Percentiles rank a stretch among this genome's conserved stretches.
Evolutionary conservation across 2,797 vertebrate species (phyloP).

Genomic region (Vireo griseus): DNA sequence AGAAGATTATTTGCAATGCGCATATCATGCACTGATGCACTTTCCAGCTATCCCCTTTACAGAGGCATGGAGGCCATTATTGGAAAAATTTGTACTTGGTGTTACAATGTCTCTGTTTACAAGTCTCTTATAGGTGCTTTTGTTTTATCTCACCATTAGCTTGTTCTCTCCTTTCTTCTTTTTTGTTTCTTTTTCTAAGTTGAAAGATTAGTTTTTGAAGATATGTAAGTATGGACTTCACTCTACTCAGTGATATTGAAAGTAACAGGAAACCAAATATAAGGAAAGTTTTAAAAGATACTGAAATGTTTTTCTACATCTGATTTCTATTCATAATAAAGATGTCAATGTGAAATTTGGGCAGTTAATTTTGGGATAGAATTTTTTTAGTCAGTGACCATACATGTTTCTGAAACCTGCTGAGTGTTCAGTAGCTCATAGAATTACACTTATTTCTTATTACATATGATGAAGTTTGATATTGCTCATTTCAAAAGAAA

Average conservation of each 20-base stretch:
- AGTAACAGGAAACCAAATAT: neutral
- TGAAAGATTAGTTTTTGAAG: neutral
- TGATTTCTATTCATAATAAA: neutral
- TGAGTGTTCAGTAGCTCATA: neutral
- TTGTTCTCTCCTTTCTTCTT: neutral
- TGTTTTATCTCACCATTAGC: neutral
- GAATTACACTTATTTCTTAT: neutral
- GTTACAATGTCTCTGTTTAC: neutral
- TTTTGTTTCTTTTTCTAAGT: neutral
- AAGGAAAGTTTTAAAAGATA: neutral
- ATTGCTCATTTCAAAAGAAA: neutral
- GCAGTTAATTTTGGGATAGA: neutral
- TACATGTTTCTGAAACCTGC: neutral
- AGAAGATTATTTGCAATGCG: neutral
- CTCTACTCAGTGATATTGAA: neutral
- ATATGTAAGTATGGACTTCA: neutral
- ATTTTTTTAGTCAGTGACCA: neutral
- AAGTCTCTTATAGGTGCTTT: neutral
- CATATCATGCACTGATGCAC: neutral
- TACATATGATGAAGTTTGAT: neutral
- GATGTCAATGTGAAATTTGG: neutral
- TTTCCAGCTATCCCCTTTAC: neutral
- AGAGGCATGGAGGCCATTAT: neutral
- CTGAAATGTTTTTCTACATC: neutral
- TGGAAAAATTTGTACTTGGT: neutral